Percentiles rank a stretch among this genome's conserved stretches.
phyloP scores from a whole-genome alignment of 2,113 vertebrate species.

The Dipodomys ordii region DNA sequence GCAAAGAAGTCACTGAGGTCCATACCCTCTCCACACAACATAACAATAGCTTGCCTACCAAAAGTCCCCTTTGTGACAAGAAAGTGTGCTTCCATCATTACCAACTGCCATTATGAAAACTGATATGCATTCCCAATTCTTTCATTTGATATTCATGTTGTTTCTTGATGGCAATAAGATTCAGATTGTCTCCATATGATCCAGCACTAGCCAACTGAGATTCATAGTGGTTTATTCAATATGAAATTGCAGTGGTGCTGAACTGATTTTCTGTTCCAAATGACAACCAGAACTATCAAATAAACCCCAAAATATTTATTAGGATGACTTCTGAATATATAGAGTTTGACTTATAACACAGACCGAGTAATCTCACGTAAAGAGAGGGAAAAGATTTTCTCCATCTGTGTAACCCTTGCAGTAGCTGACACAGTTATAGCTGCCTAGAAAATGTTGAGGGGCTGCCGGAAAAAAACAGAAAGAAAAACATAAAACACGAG shows the following conservation, averaged over 20 bases:
- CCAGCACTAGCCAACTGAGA: background rate
- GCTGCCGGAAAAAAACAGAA: background rate
- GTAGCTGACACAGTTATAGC: background rate
- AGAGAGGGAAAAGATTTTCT: background rate
- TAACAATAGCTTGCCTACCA: slow-evolving; percentile 25
- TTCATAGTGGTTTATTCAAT: background rate
- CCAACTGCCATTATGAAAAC: slow-evolving; percentile 17
- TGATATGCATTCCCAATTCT: slow-evolving; percentile 34
- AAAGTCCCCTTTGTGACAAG: background rate
- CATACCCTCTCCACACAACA: background rate
- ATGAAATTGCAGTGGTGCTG: background rate
- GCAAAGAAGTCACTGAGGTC: background rate
- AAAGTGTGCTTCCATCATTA: background rate
- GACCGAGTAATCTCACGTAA: slow-evolving; percentile 28
- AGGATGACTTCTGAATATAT: slow-evolving; percentile 53
- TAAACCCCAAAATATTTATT: slow-evolving; percentile 63
- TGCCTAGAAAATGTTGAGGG: background rate
- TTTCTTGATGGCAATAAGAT: slow-evolving; percentile 32
- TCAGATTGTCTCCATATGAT: slow-evolving; percentile 62
- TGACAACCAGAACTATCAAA: slow-evolving; percentile 58
- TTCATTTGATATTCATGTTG: slow-evolving; percentile 20
- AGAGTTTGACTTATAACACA: slow-evolving; percentile 82
- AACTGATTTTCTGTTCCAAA: slow-evolving; percentile 56
- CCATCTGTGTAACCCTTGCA: background rate
- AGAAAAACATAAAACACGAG: background rate